A percentile compares a stretch with the other conserved stretches of the same genome.
phyloP scores from a whole-genome alignment of 2,797 vertebrate genomes.

The Sarcophilus harrisii region DNA sequence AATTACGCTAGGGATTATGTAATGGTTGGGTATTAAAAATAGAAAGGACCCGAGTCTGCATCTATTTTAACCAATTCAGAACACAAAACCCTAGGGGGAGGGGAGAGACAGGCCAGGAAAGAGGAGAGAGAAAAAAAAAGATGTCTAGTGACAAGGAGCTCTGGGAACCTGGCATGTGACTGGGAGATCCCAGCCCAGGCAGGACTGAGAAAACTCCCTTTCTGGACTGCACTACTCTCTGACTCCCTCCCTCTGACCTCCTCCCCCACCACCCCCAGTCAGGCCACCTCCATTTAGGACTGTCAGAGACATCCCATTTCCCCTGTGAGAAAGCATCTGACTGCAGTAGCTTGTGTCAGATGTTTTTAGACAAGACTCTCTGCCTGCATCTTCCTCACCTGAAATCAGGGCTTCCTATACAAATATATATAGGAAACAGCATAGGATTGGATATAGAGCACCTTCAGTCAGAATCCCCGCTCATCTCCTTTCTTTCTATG shows the following conservation, averaged over 20 bases:
- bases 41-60: constrained; percentile 75
- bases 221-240: background rate
- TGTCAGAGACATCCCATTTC: background rate
- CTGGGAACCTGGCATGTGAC: constrained; percentile 30
- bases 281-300: background rate
- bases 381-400: background rate
- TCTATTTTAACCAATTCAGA: constrained; percentile 76
- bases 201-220: background rate
- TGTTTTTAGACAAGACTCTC: background rate
- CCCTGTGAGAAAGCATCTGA: background rate
- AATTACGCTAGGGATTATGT: constrained; percentile 76
- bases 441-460: background rate
- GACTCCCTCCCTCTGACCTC: background rate
- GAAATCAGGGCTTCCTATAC: background rate
- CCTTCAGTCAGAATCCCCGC: background rate
- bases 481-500: background rate
- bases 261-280: background rate
- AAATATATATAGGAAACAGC: background rate
- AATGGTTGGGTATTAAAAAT: constrained; percentile 77
- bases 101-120: constrained; percentile 36
- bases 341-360: background rate
- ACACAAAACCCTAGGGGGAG: constrained; percentile 51
- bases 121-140: background rate
- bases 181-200: background rate
- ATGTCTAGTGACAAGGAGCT: constrained; percentile 47